These are phyloP conservation scores for Acronicta leporina DNA, from an alignment of 2,888 invertebrate species.

Conservation along the genomic window DNA sequence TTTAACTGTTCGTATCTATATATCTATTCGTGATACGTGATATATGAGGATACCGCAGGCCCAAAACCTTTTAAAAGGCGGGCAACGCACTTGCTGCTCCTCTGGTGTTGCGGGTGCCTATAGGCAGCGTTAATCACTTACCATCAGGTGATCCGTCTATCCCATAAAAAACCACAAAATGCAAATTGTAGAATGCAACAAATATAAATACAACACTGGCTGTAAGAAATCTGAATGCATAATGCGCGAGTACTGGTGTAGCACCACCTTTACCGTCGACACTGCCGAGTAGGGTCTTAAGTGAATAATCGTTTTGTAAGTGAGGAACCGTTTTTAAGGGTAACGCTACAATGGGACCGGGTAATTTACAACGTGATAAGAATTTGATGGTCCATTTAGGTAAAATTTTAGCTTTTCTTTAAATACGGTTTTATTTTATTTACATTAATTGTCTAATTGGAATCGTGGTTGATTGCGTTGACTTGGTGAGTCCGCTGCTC, in stretches of 20 bases:
- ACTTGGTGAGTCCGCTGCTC: no score
- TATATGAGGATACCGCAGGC: no score
- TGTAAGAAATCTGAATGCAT: conserved; percentile 32
- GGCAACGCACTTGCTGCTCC: no score
- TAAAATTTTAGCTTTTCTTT: neutral
- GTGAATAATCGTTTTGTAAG: conserved; percentile 42
- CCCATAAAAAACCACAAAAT: no score
- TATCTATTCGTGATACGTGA: no score
- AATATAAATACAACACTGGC: neutral
- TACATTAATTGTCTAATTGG: neutral
- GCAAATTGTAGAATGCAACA: neutral
- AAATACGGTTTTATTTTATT: neutral
- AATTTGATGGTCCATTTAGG: conserved; percentile 25
- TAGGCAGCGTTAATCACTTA: no score
- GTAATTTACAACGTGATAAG: conserved; percentile 31
- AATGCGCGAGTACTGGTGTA: conserved; percentile 39
- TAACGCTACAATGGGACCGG: conserved; percentile 21
- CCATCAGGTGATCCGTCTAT: no score
- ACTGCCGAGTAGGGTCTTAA: conserved; percentile 36
- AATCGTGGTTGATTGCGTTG: no score
- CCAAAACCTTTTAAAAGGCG: no score
- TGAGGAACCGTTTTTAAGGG: conserved; percentile 29
- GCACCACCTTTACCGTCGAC: conserved; percentile 44
- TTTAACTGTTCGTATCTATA: no score
- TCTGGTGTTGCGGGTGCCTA: no score